These are phyloP conservation scores for Onychomys leucogaster DNA, from an alignment of 2,797 vertebrate genomes.

Conservation along the genomic window DNA sequence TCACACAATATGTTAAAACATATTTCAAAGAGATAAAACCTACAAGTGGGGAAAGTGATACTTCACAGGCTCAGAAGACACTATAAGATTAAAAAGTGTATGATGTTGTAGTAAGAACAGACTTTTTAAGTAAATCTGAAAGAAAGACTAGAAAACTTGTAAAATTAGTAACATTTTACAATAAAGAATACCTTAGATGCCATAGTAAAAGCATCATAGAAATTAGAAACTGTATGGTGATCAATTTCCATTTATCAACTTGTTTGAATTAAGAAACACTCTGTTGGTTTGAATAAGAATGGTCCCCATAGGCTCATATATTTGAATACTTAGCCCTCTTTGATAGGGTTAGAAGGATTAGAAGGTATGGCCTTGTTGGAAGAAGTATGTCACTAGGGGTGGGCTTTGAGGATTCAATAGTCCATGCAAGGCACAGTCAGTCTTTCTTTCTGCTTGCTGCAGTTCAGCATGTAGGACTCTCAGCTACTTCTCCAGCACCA, in stretches of 20 bases:
- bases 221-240: neutral
- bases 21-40: slow-evolving; percentile 33
- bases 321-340: neutral
- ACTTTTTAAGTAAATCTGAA: slow-evolving; percentile 36
- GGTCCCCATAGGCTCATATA: no score
- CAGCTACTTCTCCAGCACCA: neutral
- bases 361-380: neutral
- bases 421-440: neutral
- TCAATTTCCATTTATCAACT: neutral
- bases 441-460: neutral
- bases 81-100: neutral
- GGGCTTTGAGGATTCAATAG: neutral
- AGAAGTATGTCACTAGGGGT: neutral
- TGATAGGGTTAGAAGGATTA: neutral
- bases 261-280: neutral
- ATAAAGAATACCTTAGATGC: neutral
- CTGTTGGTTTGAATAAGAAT: neutral
- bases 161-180: slow-evolving; percentile 39
- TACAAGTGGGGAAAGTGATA: neutral
- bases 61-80: slow-evolving; percentile 17
- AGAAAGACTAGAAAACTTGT: neutral
- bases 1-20: slow-evolving; percentile 13
- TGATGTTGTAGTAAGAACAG: neutral
- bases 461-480: neutral
- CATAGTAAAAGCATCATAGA: neutral